Percentiles rank a stretch among this genome's conserved stretches.
Conservation (phyloP, 2,113 vertebrate species). For the Hippocampus comes region DNA sequence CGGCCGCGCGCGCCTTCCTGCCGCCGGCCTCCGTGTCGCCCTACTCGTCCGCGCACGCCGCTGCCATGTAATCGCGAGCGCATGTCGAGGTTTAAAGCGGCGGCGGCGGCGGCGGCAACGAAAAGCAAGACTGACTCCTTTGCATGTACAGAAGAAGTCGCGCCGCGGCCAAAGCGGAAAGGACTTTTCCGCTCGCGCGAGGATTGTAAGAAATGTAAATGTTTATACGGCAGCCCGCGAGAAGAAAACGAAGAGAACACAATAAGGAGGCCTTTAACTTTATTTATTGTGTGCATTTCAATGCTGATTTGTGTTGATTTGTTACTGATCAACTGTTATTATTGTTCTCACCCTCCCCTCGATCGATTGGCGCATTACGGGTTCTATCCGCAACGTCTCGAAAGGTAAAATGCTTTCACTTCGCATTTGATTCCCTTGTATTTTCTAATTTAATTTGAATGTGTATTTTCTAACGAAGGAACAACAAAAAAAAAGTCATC, state of each 20-base stretch:
- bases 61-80: constrained; percentile 86
- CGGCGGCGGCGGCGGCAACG: not conserved
- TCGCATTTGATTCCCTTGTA: constrained; percentile 67
- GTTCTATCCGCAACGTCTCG: not conserved
- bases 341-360: constrained; percentile 42
- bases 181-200: constrained; percentile 58
- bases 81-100: not conserved
- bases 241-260: constrained; percentile 15
- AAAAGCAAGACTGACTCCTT: constrained; percentile 43
- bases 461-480: constrained; percentile 78
- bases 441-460: constrained; percentile 84
- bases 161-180: constrained; percentile 52
- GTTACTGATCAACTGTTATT: constrained; percentile 53
- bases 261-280: constrained; percentile 80
- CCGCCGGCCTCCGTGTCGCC: constrained; percentile 86
- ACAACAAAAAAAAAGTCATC: constrained; percentile 47
- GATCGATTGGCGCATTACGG: constrained; percentile 31
- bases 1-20: constrained; percentile 83
- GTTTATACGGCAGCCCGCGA: constrained; percentile 76
- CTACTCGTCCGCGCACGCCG: constrained; percentile 93
- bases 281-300: constrained; percentile 87
- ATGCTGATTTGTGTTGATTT: constrained; percentile 80
- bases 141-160: constrained; percentile 79
- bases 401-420: not conserved
- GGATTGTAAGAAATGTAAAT: constrained; percentile 91